Evolutionary conservation across 35 echinoderm and acorn worm species (phyloP), one percentile per base, ranked within the genome.

Genomic region (Strongylocentrotus purpuratus): DNA sequence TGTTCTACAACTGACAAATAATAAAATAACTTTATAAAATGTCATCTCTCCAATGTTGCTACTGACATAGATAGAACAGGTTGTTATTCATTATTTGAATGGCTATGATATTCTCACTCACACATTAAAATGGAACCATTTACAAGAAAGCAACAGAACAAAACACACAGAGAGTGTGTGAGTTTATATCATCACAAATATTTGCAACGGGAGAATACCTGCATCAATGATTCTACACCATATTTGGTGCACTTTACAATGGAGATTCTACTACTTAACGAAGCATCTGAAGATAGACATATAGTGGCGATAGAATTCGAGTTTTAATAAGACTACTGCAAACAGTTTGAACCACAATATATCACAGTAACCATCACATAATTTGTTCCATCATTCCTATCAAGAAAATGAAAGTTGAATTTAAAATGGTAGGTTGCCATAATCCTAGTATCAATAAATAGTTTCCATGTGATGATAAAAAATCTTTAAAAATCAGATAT

Each of bases 11-110:
- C 46, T 47, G 91, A 50, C 91, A 93, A 93, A 93, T 93, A 93
- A 93, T 93, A 93, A 93, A 93, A 93, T 93, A 93, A 93, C 46
- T 93, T 93, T 55, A 93, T 93, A 93, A 47, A 93, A 93, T 93
- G 91, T 93, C 35, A 93, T 58, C 46, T 93, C 46, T 93, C 91
- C 91, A 93, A 93, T 58, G 91, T 28, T 58, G 48, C 91, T 93
- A 93, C 46, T 50, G 50, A 93, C 48, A 93, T 58, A 31, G 48
- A 33, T 7, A 93, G 50, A 58, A 93, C 20, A 93, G 46, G 48
- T 20, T 31, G 17, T 89, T 89, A 45, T 33, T 89, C 87, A 46
- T 35, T 7, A 45, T 18, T 89, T 89, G 65, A 78, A 78, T 78
- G 65, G 65, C 22, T 78, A 78, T 78, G 22, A 78, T 89, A 33